A percentile compares a stretch with the other conserved stretches of the same genome.
Evolutionary conservation across 2,797 vertebrate genomes (phyloP).

Genomic region (Macropodus opercularis): DNA sequence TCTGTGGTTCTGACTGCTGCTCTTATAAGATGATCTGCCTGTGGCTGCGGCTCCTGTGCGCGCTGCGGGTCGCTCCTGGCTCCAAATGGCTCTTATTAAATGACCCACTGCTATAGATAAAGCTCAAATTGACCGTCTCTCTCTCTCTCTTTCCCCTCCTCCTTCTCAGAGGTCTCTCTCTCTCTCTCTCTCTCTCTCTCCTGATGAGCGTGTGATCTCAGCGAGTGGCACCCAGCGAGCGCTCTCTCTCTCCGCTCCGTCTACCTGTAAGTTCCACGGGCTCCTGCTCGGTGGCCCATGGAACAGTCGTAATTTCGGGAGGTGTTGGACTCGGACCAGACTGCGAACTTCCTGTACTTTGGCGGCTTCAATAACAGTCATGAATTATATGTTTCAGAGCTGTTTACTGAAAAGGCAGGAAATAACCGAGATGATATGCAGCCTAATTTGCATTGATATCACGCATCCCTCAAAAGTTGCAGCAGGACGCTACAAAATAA

Average conservation of each 20-base stretch:
- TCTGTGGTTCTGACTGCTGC: constrained; percentile 20
- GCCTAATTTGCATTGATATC: constrained; percentile 3
- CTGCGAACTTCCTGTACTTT: neutral
- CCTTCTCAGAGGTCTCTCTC: constrained; percentile 33
- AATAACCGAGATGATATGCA: neutral
- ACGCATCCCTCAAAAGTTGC: neutral
- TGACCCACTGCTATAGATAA: constrained; percentile 70
- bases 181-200: constrained; percentile 24
- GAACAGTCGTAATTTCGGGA: constrained; percentile 1
- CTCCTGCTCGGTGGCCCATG: constrained; percentile 22
- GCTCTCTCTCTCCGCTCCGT: constrained; percentile 51
- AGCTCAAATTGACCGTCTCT: constrained; percentile 64
- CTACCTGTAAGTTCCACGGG: constrained; percentile 62
- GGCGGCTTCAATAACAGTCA: neutral
- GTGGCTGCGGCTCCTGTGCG: constrained; percentile 35
- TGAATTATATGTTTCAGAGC: neutral
- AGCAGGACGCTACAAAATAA: neutral
- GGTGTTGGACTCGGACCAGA: neutral
- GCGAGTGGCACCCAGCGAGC: constrained; percentile 67
- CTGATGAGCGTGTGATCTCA: constrained; percentile 55
- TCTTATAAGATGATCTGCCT: constrained; percentile 44
- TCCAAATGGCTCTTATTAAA: constrained; percentile 63
- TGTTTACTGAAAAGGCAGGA: neutral
- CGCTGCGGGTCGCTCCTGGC: constrained; percentile 52
- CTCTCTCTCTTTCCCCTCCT: constrained; percentile 34